Evolutionary conservation across 2,888 invertebrate genomes (phyloP).

Genomic region (Dynastes hyllus): DNA sequence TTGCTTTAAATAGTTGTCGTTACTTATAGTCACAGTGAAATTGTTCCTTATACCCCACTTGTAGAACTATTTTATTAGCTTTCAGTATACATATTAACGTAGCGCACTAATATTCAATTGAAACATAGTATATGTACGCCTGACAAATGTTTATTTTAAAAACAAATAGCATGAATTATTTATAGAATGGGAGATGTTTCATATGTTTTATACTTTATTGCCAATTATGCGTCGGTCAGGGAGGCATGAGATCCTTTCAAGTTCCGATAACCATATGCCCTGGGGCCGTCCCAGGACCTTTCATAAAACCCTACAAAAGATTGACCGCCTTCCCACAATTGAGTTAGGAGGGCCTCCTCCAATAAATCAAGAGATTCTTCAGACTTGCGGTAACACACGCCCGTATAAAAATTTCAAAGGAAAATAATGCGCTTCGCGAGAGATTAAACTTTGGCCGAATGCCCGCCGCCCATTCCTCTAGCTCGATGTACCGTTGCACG

Average conservation of each 20-base stretch:
- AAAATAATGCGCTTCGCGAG: constrained; percentile 33
- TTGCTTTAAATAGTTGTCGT: too few relatives aligned
- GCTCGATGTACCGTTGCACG: not conserved
- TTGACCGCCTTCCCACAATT: constrained; percentile 54
- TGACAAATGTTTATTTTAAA: constrained; percentile 11
- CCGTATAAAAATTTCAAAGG: constrained; percentile 41
- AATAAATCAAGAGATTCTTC: constrained; percentile 50
- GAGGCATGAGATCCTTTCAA: constrained; percentile 49
- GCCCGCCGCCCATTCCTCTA: not conserved
- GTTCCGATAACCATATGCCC: constrained; percentile 50
- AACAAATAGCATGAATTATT: constrained; percentile 47
- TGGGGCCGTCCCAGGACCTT: constrained; percentile 47
- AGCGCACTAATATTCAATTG: too few relatives aligned
- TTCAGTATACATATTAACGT: too few relatives aligned
- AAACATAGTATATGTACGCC: too few relatives aligned
- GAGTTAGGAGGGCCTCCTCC: constrained; percentile 50
- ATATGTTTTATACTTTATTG: constrained; percentile 49
- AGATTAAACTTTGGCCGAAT: constrained; percentile 35
- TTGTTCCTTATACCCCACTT: too few relatives aligned
- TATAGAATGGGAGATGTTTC: constrained; percentile 42
- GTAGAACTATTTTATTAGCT: too few relatives aligned
- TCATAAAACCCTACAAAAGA: constrained; percentile 52
- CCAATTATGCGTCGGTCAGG: constrained; percentile 49
- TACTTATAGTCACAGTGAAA: too few relatives aligned
- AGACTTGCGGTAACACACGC: constrained; percentile 43